Evolutionary conservation across 35 echinoderm and acorn worm species (phyloP), one percentile per base, ranked within the genome.

Genomic region (Diadema setosum): DNA sequence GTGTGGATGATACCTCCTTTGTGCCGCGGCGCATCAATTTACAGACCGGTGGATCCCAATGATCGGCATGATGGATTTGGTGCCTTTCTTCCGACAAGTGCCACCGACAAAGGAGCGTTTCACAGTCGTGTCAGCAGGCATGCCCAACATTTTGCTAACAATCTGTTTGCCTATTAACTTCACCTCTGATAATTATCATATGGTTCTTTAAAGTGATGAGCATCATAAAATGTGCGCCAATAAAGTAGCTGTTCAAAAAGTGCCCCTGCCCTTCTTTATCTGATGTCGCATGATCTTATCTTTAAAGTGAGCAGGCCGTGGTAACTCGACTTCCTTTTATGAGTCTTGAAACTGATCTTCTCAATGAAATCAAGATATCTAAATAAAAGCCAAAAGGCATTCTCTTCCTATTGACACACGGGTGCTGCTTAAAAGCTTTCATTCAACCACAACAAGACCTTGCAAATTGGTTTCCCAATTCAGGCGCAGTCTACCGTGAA

Each of bases 241-340:
- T 41, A 78, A 42, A 78, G n/a, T 7, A 78, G 37, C 25, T 36
- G 44, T 21, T 36, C 9, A 78, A 78, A 78, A 78, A 78, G 73
- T 78, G 44, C 73, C 40, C 35, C 73, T 24, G 44, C 73, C 73
- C 73, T 78, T 33, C 40, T 25, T 44, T 78, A 78, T 78, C 73
- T 21, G 73, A 78, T 78, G 73, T 17, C 73, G 73, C 73, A 41
- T 78, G 73, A 78, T 78, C 73, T 78, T 78, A 78, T 78, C 73
- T 78, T 41, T 21, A 78, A 78, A 78, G 73, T 78, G 73, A 78
- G 40, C 73, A 78, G 25, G 73, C 73, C 39, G 73, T 42, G 40
- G 73, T 78, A 41, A 36, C 73, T 78, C 24, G 73, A 21, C 44
- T 78, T 44, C 33, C 15, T 52, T 41, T 78, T 78, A 78, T 78